Evolutionary conservation across 2,797 vertebrate genomes (phyloP).

Genomic region (Oreochromis grahami): DNA sequence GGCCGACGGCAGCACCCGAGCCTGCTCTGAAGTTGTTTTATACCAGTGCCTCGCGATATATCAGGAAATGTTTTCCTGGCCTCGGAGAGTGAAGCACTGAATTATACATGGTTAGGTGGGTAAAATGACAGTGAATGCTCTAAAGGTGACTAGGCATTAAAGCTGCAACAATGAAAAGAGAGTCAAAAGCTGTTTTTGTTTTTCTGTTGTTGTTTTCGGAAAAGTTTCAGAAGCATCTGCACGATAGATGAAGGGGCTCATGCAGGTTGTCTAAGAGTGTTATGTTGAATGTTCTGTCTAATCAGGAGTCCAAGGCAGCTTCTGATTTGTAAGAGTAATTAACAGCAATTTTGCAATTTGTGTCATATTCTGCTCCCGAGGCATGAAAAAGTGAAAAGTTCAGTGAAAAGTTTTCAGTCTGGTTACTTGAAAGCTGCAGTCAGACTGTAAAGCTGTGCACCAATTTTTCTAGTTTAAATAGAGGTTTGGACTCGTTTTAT

Average conservation of each 20-base stretch:
- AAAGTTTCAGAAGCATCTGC: not conserved
- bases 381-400: not conserved
- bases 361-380: not conserved
- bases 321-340: not conserved
- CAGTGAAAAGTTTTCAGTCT: not conserved
- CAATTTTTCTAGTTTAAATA: not conserved
- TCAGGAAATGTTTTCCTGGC: slow-evolving; percentile 17
- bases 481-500: not conserved
- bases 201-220: not conserved
- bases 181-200: not conserved
- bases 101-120: slow-evolving; percentile 37
- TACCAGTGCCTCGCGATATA: not conserved
- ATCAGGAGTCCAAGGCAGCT: not conserved
- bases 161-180: not conserved
- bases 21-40: not conserved
- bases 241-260: not conserved
- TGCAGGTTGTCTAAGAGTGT: not conserved
- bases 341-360: not conserved
- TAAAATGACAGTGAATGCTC: slow-evolving; percentile 28
- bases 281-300: not conserved
- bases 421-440: not conserved
- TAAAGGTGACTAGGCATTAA: not conserved
- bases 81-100: slow-evolving; percentile 24
- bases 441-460: not conserved
- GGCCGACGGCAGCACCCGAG: not conserved